Percentiles rank a stretch among this genome's conserved stretches.
These are phyloP conservation scores for Melanargia galathea DNA, from an alignment of 2,888 invertebrate genomes.

Conservation along the genomic window DNA sequence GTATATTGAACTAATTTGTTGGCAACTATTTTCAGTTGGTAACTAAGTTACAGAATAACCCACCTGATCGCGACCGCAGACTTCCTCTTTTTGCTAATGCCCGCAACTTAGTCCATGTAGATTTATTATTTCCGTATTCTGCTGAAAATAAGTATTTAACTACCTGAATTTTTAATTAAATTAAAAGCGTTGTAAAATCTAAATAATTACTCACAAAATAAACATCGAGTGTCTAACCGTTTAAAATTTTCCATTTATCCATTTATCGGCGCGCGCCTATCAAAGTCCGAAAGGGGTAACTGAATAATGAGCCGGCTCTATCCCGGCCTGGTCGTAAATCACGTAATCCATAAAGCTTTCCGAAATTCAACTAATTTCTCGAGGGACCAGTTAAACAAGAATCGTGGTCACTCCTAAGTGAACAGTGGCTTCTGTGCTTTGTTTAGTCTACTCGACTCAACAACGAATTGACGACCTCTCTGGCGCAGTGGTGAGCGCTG, in stretches of 20 bases:
- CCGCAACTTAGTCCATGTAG: too few species aligned
- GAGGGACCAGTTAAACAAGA: slow-evolving; percentile 36
- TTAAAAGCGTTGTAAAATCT: neutral
- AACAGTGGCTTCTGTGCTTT: slow-evolving; percentile 26
- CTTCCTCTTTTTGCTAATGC: too few species aligned
- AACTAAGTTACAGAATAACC: too few species aligned
- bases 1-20: too few species aligned
- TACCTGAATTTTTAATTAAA: too few species aligned
- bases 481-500: too few species aligned
- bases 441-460: slow-evolving; percentile 6
- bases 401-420: slow-evolving; percentile 32
- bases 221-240: slow-evolving; percentile 1
- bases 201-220: neutral
- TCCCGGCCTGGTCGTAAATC: slow-evolving; percentile 32
- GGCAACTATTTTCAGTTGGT: too few species aligned
- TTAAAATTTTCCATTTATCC: slow-evolving; percentile 6
- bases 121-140: too few species aligned
- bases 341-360: slow-evolving; percentile 39
- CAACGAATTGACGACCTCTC: too few species aligned
- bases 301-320: slow-evolving; percentile 31
- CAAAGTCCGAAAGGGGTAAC: slow-evolving; percentile 31
- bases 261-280: slow-evolving; percentile 22
- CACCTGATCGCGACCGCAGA: too few species aligned
- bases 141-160: too few species aligned
- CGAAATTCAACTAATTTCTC: slow-evolving; percentile 41